These are phyloP conservation scores for Diloba caeruleocephala DNA, from an alignment of 2,888 invertebrate genomes.

Conservation along the genomic window DNA sequence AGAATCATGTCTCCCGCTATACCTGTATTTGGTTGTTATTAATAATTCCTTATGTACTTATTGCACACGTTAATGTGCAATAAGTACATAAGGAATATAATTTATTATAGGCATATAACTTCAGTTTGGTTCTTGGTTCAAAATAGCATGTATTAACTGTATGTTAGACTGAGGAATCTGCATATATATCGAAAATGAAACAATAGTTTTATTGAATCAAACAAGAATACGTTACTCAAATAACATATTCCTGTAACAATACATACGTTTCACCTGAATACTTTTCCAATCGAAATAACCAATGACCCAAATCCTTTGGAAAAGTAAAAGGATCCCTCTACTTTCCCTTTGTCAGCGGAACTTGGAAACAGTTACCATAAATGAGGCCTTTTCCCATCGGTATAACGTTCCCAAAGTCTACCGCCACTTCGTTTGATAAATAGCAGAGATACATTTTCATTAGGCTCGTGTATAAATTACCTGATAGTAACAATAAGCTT, in stretches of 20 bases:
- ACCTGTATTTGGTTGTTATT: slow-evolving; percentile 44
- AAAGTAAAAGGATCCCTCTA: slow-evolving; percentile 68
- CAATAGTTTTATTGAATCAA: slow-evolving; percentile 23
- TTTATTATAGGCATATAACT: too few species aligned
- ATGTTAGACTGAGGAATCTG: too few species aligned
- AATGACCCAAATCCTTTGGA: slow-evolving; percentile 75
- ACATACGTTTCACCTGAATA: slow-evolving; percentile 52
- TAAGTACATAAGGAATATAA: too few species aligned
- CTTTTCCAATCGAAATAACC: slow-evolving; percentile 69
- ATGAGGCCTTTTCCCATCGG: slow-evolving; percentile 68
- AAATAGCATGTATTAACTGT: too few species aligned
- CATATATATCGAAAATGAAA: too few species aligned
- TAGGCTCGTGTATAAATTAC: slow-evolving; percentile 61
- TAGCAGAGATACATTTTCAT: slow-evolving; percentile 78
- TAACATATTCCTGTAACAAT: slow-evolving; percentile 44
- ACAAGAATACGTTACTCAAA: slow-evolving; percentile 27
- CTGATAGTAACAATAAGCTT: slow-evolving; percentile 49
- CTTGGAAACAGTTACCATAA: slow-evolving; percentile 69
- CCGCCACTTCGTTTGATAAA: slow-evolving; percentile 72
- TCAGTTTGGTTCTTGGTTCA: too few species aligned
- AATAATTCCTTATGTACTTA: slow-evolving; percentile 36
- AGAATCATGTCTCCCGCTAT: slow-evolving; percentile 48
- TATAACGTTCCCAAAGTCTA: slow-evolving; percentile 55
- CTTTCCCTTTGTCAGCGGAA: slow-evolving; percentile 78
- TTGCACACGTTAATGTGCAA: too few species aligned